Percentiles rank a stretch among this genome's conserved stretches.
Evolutionary conservation across 2,888 invertebrate genomes (phyloP).

Genomic region (Allygus modestus): DNA sequence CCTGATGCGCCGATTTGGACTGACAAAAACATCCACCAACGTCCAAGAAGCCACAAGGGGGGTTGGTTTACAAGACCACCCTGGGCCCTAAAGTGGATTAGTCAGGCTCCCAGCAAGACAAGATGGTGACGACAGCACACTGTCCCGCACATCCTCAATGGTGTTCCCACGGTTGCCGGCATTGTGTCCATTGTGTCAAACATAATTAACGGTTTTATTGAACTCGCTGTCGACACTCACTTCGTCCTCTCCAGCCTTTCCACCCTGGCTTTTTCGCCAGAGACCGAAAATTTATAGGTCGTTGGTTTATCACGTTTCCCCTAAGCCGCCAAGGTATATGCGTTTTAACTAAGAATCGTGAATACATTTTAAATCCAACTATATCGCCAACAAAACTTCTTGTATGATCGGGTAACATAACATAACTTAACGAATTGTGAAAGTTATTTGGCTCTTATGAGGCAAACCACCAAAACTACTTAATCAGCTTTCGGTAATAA

Average conservation of each 20-base stretch:
- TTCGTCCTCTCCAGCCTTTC: constrained; percentile 6
- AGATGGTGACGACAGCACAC: constrained; percentile 11
- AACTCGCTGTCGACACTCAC: not conserved
- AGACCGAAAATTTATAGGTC: not conserved
- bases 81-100: not conserved
- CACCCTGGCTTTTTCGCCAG: not conserved
- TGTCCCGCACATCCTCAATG: constrained; percentile 17
- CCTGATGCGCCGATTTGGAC: no score
- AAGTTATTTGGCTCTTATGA: no score
- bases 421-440: no score
- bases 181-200: constrained; percentile 49
- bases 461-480: no score
- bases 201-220: constrained; percentile 57
- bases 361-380: no score
- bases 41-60: not conserved
- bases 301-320: no score
- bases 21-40: not conserved
- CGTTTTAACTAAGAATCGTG: no score
- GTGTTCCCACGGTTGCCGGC: constrained; percentile 43
- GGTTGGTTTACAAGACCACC: constrained; percentile 11
- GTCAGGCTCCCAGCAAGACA: constrained; percentile 12
- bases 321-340: no score
- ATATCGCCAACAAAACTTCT: no score
- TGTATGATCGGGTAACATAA: no score
- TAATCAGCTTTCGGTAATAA: no score